Conservation (phyloP, 2,113 vertebrate species). For the Ptilonorhynchus violaceus region DNA sequence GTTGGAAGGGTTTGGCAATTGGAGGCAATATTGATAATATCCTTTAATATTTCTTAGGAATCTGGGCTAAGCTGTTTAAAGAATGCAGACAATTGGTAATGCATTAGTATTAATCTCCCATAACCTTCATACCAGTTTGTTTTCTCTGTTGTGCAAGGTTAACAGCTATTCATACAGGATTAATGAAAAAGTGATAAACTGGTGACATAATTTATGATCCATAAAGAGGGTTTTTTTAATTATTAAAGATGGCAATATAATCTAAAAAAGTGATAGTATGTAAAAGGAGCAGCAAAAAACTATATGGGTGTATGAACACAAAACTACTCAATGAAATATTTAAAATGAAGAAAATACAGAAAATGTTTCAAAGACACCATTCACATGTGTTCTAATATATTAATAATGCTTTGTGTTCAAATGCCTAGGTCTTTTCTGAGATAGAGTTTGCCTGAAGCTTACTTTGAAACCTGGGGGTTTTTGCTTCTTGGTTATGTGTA, state of each 20-base stretch:
- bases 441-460: neutral
- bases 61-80: neutral
- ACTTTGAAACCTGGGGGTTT: accelerated
- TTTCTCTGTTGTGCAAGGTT: neutral
- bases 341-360: neutral
- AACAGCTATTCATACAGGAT: neutral
- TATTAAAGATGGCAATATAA: neutral
- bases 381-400: neutral
- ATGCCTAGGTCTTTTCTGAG: neutral
- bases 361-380: neutral
- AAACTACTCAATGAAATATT: neutral
- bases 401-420: neutral
- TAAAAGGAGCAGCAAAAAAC: neutral
- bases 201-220: neutral
- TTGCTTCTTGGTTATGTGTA: neutral
- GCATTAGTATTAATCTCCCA: neutral
- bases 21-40: neutral
- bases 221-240: neutral
- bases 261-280: neutral
- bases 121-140: neutral
- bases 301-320: neutral
- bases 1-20: neutral
- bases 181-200: neutral
- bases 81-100: neutral
- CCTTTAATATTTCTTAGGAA: neutral